These are phyloP conservation scores for Drosophila lutescens DNA, from an alignment of 2,888 invertebrate species.

Conservation along the genomic window DNA sequence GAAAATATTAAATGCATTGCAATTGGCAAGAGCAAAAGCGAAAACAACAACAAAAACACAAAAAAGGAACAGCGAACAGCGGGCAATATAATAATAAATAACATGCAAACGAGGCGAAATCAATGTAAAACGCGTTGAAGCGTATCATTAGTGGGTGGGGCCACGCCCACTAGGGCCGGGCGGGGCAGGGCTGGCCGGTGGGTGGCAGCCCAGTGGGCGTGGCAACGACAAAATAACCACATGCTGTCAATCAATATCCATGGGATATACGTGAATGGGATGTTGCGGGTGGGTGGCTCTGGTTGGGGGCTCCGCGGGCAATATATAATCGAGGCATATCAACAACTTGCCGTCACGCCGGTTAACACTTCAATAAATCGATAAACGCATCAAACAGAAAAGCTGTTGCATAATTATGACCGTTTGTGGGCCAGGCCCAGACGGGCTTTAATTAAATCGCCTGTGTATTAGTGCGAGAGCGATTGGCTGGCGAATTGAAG, in stretches of 20 bases:
- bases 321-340: constrained; percentile 54
- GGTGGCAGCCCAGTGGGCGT: constrained; percentile 41
- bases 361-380: constrained; percentile 80
- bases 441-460: constrained; percentile 52
- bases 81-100: constrained; percentile 71
- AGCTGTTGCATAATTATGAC: constrained; percentile 75
- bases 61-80: constrained; percentile 13
- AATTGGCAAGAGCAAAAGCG: constrained; percentile 3
- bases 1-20: constrained; percentile 44
- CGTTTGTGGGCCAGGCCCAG: constrained; percentile 45
- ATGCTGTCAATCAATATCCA: constrained; percentile 58
- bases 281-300: constrained; percentile 1
- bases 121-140: constrained; percentile 72
- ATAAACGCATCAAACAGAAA: constrained; percentile 76
- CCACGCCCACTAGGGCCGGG: constrained; percentile 1
- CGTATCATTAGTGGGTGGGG: constrained; percentile 62
- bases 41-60: background rate
- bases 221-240: constrained; percentile 48
- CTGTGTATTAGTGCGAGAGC: constrained; percentile 49
- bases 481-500: constrained; percentile 28
- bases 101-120: constrained; percentile 64
- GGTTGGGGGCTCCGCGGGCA: constrained; percentile 6
- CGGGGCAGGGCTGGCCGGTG: no score
- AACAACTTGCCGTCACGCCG: constrained; percentile 72
- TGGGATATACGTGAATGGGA: constrained; percentile 9